These are phyloP conservation scores for Tragopan temminckii DNA, from an alignment of 2,797 vertebrate species.

Conservation along the genomic window DNA sequence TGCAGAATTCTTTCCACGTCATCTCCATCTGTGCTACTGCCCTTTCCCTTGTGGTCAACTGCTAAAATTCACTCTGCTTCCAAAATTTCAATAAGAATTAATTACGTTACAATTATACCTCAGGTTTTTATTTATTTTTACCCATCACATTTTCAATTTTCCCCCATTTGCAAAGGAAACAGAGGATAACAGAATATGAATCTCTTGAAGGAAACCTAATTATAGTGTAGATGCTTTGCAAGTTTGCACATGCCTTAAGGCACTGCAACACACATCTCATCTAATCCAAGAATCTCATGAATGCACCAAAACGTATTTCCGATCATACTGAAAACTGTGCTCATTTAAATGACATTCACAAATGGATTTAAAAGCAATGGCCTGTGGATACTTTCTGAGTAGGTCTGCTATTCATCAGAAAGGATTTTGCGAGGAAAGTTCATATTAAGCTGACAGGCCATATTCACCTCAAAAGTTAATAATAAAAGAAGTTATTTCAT, in stretches of 20 bases:
- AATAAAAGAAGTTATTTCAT: background rate
- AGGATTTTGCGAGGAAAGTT: background rate
- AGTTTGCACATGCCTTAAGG: conserved; percentile 29
- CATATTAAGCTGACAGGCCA: background rate
- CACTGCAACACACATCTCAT: background rate
- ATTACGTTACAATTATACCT: conserved; percentile 5
- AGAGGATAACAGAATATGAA: conserved; percentile 4
- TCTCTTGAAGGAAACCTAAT: conserved; percentile 32
- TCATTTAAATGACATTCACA: conserved; percentile 27
- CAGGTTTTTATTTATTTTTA: conserved; percentile 2
- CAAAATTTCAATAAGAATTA: conserved; percentile 5
- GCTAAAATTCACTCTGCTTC: background rate
- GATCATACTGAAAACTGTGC: background rate
- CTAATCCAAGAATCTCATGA: conserved; percentile 15
- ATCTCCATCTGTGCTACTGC: background rate
- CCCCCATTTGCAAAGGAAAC: background rate
- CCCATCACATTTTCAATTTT: background rate
- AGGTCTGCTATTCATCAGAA: conserved; percentile 19
- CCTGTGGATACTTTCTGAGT: conserved; percentile 24
- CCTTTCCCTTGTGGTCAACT: background rate
- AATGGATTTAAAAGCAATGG: conserved; percentile 35
- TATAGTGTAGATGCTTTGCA: background rate
- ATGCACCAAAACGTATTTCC: conserved; percentile 31
- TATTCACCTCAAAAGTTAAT: background rate
- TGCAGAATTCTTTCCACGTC: background rate